These are phyloP conservation scores for Cephonodes hylas DNA, from an alignment of 2,888 invertebrate species.

Conservation along the genomic window DNA sequence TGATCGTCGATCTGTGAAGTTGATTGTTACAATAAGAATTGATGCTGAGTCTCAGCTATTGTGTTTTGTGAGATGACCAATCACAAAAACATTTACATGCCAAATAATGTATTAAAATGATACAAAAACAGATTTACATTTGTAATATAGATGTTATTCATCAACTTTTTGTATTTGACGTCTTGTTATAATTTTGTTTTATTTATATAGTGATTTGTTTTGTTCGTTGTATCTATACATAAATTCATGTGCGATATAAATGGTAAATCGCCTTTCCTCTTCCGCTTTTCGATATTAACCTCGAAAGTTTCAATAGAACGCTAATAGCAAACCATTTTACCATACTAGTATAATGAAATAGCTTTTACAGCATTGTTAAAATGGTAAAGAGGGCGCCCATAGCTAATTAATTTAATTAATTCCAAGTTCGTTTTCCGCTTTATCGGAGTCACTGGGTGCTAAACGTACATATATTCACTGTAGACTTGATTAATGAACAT, in stretches of 20 bases:
- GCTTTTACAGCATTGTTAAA: background rate
- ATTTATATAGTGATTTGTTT: slow-evolving; percentile 15
- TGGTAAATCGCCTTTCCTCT: slow-evolving; percentile 20
- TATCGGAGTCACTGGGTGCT: background rate
- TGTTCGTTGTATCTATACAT: background rate
- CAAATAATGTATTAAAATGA: slow-evolving; percentile 1
- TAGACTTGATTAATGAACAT: background rate
- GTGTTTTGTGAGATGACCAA: background rate
- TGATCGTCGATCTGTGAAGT: background rate
- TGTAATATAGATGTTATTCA: background rate
- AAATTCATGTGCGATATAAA: slow-evolving; percentile 9
- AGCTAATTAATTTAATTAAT: background rate
- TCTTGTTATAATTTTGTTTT: slow-evolving; percentile 17
- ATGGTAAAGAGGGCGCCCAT: background rate
- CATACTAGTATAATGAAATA: background rate
- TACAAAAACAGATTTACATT: background rate
- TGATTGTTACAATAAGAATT: background rate
- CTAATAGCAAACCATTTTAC: slow-evolving; percentile 19
- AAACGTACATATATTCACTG: background rate
- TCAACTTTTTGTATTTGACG: background rate
- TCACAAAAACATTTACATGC: slow-evolving; percentile 7
- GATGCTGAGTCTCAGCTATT: background rate
- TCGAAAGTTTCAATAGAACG: slow-evolving; percentile 28
- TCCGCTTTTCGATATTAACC: slow-evolving; percentile 22
- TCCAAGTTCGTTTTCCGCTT: background rate